Evolutionary conservation across 2,888 invertebrate species (phyloP), one percentile per base, ranked within the genome.

Genomic region (Megalurothrips usitatus): DNA sequence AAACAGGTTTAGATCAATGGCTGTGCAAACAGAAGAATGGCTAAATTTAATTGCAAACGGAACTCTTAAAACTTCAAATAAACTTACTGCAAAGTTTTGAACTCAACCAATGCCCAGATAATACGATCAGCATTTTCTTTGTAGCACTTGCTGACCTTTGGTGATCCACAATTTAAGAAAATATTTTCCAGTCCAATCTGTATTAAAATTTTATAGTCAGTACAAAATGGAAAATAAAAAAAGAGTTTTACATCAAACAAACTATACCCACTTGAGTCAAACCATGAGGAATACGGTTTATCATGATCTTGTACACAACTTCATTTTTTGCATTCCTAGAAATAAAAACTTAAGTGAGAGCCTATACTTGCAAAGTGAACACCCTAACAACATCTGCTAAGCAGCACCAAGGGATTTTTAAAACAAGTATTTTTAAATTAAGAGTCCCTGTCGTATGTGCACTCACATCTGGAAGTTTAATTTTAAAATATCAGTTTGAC

Each of bases 151-250:
- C 23, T 10, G 4, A 75, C 12, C n/a, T 23, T 75, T 0, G 68
- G 68, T 8, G 26, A 12, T 10, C 68, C 68, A 75, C n/a, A 23
- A 26, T 75, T 75, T 1, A 23, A 26, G 26, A 75, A 75, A 23
- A 75, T n/a, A 75, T 75, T 75, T 75, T 75, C 68, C 26, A 75
- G 12, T 12, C 68, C 68, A 75, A 26, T 26, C 68, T 75, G 68
- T 9, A 75, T 75, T 23, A 26, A 26, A 23, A 14, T 58, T 6
- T 8, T 14, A 8, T 8, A 68, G 10, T 75, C 23, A 68, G 23
- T 23, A 68, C 68, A 68, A 23, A 23, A 68, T 9, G 52, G 34
- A 43, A 43, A 43, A 43, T 43, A 43, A 43, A 43, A 6, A 2
- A 6, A 75, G 11, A 75, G 26, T 75, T 8, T 75, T 75, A 58